Base-by-base conservation (phyloP, 2,113 vertebrate species). In the Galbula dea region DNA sequence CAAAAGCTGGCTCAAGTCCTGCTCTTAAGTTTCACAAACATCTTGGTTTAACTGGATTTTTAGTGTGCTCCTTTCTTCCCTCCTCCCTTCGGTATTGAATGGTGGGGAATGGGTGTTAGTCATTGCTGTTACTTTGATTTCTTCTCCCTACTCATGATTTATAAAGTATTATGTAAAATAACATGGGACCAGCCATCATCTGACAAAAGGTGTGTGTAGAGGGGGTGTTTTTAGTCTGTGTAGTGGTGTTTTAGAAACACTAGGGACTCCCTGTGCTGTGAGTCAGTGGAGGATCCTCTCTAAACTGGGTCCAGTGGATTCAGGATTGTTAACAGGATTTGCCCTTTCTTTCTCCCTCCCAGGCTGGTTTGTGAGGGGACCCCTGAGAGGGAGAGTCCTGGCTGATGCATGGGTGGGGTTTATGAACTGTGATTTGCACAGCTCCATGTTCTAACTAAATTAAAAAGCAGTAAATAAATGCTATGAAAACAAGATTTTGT, bases 361-460 rank as follows among this genome's bases (percentile, higher is more conserved):
- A 61, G 55, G 59, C 54, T 93, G 72, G 65, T 83, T 91, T 90
- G 57, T 76, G 89, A 86, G 84, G 58, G 52, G 78, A 86, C 23
- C 14, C 43, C 22, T 45, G 65, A 82, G 71, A 43, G 74, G 77
- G 66, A 41, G 27, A 66, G 83, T 84, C 74, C 77, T 72, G 84
- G 74, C 65, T 93, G 71, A 74, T 49, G 72, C 73, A 79, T 51
- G 89, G 93, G 77, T 83, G 89, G 83, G 74, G 52, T 79, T 76
- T 74, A 91, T 79, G 86, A 93, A 88, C 89, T 91, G 82, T 96
- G 93, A 95, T 88, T 92, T 86, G 83, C 95, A 96, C 84, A 93
- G 80, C 74, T 84, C 77, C 48, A 71, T 7, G 3, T 88, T 93
- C 61, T 93, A 92, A 95, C 82, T 96, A 94, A 96, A 94, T 97